Percentiles rank a stretch among this genome's conserved stretches.
These are phyloP conservation scores for Nephrotoma flavescens DNA, from an alignment of 2,888 invertebrate genomes.

Conservation along the genomic window DNA sequence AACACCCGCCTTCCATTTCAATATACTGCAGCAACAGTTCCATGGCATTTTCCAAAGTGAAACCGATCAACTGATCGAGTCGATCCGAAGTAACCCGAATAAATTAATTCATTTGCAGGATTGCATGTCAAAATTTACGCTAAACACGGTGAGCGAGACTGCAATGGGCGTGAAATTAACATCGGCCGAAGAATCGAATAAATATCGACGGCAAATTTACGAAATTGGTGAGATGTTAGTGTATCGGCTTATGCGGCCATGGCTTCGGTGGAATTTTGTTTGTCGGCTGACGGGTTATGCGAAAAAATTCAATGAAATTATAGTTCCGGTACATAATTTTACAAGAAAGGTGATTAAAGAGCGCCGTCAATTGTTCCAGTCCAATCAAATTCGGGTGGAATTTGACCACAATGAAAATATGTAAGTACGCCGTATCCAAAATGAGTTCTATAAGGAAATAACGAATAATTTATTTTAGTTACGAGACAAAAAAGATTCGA, in stretches of 20 bases:
- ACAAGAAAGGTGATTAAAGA: slow-evolving; percentile 32
- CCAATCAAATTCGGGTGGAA: slow-evolving; percentile 13
- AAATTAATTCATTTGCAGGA: slow-evolving; percentile 33
- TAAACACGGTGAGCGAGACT: slow-evolving; percentile 46
- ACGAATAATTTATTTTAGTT: not conserved
- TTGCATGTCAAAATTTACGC: slow-evolving; percentile 41
- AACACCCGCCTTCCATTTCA: slow-evolving; percentile 52
- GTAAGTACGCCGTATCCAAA: slow-evolving; percentile 9
- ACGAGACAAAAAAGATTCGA: slow-evolving; percentile 21
- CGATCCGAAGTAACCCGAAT: slow-evolving; percentile 13
- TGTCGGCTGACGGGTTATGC: slow-evolving; percentile 39
- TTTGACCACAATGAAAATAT: slow-evolving; percentile 14
- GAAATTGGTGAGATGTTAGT: slow-evolving; percentile 30
- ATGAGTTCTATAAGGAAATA: not conserved
- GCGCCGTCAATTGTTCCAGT: slow-evolving; percentile 21
- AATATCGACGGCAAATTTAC: slow-evolving; percentile 43
- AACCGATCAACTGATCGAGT: slow-evolving; percentile 22
- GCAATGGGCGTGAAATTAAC: not conserved
- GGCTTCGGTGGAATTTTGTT: slow-evolving; percentile 38
- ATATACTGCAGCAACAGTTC: slow-evolving; percentile 30
- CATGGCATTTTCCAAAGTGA: slow-evolving; percentile 18
- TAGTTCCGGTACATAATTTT: slow-evolving; percentile 30
- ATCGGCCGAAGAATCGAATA: slow-evolving; percentile 23
- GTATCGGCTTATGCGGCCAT: slow-evolving; percentile 35
- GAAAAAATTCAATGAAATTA: slow-evolving; percentile 29